Conservation (phyloP, 2,113 vertebrate genomes). For the Nannobrachium achirus region DNA sequence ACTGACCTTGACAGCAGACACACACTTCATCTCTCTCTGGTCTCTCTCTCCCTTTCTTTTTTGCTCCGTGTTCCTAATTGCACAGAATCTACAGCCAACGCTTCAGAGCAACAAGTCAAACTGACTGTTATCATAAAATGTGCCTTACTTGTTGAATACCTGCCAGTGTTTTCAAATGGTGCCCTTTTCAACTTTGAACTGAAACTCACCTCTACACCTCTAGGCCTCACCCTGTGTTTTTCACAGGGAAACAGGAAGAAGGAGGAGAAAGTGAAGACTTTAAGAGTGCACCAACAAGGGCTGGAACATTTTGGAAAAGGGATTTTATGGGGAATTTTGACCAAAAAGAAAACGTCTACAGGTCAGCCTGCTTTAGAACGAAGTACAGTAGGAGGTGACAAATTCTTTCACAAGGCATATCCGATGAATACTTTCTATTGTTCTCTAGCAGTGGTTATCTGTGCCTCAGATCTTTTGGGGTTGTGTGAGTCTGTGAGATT, state of each 20-base stretch:
- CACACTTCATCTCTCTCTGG: constrained; percentile 57
- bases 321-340: constrained; percentile 10
- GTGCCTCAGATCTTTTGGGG: constrained; percentile 9
- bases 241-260: constrained; percentile 74
- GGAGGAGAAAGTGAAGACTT: constrained; percentile 59
- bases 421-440: constrained; percentile 45
- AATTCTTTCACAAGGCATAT: constrained; percentile 22
- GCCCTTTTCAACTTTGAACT: constrained; percentile 80
- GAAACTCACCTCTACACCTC: constrained; percentile 72
- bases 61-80: constrained; percentile 31
- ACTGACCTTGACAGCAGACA: constrained; percentile 65
- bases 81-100: constrained; percentile 54
- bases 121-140: constrained; percentile 57
- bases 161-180: constrained; percentile 61
- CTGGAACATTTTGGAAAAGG: constrained; percentile 15
- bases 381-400: constrained; percentile 13
- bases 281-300: constrained; percentile 10
- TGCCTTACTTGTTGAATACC: constrained; percentile 64
- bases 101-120: constrained; percentile 54
- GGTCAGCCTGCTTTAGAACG: constrained; percentile 6
- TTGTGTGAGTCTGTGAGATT: neutral
- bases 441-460: constrained; percentile 26
- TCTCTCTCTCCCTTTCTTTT: neutral
- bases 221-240: constrained; percentile 65
- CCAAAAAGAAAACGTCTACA: constrained; percentile 7